Evolutionary conservation across 2,113 vertebrate genomes (phyloP).

Genomic region (Beaufortia kweichowensis): DNA sequence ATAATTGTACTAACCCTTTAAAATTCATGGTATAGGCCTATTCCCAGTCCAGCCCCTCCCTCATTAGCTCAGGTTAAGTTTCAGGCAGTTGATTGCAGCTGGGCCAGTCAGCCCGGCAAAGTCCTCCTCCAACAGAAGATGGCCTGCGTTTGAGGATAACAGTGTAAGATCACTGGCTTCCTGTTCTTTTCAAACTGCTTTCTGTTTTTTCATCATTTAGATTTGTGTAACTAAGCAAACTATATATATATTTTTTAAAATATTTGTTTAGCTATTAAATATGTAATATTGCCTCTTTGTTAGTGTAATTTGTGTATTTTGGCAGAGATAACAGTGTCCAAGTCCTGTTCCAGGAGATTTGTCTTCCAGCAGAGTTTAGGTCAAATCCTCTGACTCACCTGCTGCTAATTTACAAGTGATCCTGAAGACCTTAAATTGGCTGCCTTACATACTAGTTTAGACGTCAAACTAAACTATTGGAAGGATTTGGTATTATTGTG

Average conservation of each 20-base stretch:
- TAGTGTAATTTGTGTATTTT: background rate
- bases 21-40: slow-evolving; percentile 5
- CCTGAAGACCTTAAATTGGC: background rate
- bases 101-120: slow-evolving; percentile 1
- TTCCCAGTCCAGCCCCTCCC: slow-evolving; percentile 1
- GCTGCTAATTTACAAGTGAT: slow-evolving; percentile 15
- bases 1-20: background rate
- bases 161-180: slow-evolving; percentile 11
- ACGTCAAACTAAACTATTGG: background rate
- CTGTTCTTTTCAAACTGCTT: background rate
- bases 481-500: background rate
- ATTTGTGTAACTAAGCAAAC: background rate
- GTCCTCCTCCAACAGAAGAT: slow-evolving; percentile 24
- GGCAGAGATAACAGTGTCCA: background rate
- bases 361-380: background rate
- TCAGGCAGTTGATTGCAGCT: background rate
- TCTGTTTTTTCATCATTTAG: background rate
- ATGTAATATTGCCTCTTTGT: too few relatives aligned
- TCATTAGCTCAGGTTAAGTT: background rate
- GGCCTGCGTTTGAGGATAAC: slow-evolving; percentile 31
- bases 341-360: background rate
- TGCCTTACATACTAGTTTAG: background rate
- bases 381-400: slow-evolving; percentile 6
- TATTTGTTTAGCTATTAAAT: background rate
- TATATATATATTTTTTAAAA: background rate